Percentiles rank a stretch among this genome's conserved stretches.
Conservation (phyloP, 2,888 invertebrate genomes). For the Clistopyga incitator region DNA sequence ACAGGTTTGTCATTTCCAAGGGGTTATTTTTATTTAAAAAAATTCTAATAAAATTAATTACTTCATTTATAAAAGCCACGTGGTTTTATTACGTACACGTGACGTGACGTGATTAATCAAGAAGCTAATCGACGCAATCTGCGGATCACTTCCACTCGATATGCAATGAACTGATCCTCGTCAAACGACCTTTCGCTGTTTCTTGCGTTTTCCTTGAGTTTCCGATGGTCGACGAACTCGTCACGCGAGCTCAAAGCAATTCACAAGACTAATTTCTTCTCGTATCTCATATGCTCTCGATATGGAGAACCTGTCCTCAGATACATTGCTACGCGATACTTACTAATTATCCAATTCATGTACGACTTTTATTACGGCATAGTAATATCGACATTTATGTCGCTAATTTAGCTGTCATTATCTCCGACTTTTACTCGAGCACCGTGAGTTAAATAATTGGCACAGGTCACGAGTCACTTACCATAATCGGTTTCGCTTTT, state of each 20-base stretch:
- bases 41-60: neutral
- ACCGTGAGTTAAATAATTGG: neutral
- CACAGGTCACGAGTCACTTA: neutral
- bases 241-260: slow-evolving; percentile 28
- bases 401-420: slow-evolving; percentile 20
- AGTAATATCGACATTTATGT: slow-evolving; percentile 3
- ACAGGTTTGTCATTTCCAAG: neutral
- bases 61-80: neutral
- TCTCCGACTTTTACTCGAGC: slow-evolving; percentile 4
- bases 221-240: slow-evolving; percentile 54
- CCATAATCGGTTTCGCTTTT: neutral
- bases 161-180: slow-evolving; percentile 51
- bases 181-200: slow-evolving; percentile 62
- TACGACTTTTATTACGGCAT: slow-evolving; percentile 5
- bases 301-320: slow-evolving; percentile 35
- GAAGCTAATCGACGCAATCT: slow-evolving; percentile 16
- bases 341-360: slow-evolving; percentile 49
- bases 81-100: slow-evolving; percentile 12
- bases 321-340: slow-evolving; percentile 25
- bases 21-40: neutral
- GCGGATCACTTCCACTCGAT: slow-evolving; percentile 27
- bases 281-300: slow-evolving; percentile 3
- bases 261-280: slow-evolving; percentile 31
- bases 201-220: slow-evolving; percentile 49
- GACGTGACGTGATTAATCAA: slow-evolving; percentile 57